Evolutionary conservation across 2,113 vertebrate species (phyloP).

Genomic region (Callocephalon fimbriatum): DNA sequence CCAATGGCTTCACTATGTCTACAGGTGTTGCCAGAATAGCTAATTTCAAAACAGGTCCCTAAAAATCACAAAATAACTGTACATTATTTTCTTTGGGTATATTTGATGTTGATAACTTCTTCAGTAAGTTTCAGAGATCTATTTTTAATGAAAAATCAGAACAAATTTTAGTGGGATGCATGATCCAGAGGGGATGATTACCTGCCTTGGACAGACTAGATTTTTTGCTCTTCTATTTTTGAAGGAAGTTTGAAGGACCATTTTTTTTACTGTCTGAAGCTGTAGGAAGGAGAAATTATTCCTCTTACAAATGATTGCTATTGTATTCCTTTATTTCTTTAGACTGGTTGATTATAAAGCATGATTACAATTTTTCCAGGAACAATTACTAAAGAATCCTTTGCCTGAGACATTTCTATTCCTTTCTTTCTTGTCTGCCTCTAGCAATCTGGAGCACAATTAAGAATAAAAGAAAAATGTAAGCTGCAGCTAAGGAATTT

Average conservation of each 20-base stretch:
- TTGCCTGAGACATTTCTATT: not conserved
- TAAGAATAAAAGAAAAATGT: not conserved
- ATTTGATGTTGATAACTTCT: not conserved
- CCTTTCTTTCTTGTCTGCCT: not conserved
- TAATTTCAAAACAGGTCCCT: not conserved
- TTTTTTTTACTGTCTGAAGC: not conserved
- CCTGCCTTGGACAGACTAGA: not conserved
- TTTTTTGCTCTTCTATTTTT: not conserved
- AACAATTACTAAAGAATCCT: not conserved
- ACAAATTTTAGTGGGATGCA: not conserved
- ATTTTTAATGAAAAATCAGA: not conserved
- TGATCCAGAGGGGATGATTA: not conserved
- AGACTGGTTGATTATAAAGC: not conserved
- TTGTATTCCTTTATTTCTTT: not conserved
- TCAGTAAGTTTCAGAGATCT: not conserved
- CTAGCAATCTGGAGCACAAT: not conserved
- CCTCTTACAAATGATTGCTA: not conserved
- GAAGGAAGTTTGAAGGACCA: not conserved
- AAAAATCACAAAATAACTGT: not conserved
- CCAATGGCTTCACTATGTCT: not conserved
- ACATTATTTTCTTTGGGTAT: not conserved
- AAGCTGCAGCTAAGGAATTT: not conserved
- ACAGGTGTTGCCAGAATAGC: not conserved
- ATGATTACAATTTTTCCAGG: not conserved
- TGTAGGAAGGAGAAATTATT: not conserved